Percentiles rank a stretch among this genome's conserved stretches.
These are phyloP conservation scores for Cotesia chilonis DNA, from an alignment of 1,140 invertebrate species.

Conservation along the genomic window DNA sequence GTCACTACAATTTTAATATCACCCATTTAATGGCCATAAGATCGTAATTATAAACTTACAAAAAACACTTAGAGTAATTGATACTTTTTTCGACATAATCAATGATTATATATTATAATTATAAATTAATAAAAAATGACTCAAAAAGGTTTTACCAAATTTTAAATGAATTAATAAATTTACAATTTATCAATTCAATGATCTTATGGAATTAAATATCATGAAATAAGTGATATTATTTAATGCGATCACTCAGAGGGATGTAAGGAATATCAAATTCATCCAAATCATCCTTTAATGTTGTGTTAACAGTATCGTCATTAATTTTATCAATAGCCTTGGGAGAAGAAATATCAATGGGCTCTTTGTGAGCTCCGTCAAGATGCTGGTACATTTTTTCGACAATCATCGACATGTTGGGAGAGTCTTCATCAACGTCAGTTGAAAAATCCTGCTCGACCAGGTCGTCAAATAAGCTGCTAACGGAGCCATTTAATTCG, in stretches of 20 bases:
- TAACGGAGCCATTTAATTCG: neutral
- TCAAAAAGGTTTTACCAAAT: too few species aligned
- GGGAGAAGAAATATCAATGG: slow-evolving; percentile 3
- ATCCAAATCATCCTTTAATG: slow-evolving; percentile 32
- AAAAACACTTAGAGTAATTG: too few species aligned
- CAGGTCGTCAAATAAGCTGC: neutral
- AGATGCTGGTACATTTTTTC: slow-evolving; percentile 50
- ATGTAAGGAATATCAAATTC: slow-evolving; percentile 22
- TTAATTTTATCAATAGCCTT: slow-evolving; percentile 13
- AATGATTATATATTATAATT: too few species aligned
- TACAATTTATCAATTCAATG: too few species aligned
- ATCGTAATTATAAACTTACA: too few species aligned
- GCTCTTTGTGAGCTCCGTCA: slow-evolving; percentile 37
- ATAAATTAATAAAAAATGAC: too few species aligned
- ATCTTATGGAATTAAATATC: slow-evolving; percentile 21
- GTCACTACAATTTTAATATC: too few species aligned
- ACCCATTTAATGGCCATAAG: too few species aligned
- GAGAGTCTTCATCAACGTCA: slow-evolving; percentile 16
- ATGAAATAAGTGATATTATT: slow-evolving; percentile 34
- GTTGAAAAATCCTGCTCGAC: slow-evolving; percentile 18
- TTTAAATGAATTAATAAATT: too few species aligned
- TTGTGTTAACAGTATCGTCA: slow-evolving; percentile 44
- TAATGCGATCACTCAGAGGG: slow-evolving; percentile 7
- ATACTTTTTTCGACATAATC: too few species aligned
- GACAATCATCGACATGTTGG: slow-evolving; percentile 18